These are phyloP conservation scores for Tiaroga cobitis DNA, from an alignment of 2,797 vertebrate species.

Conservation along the genomic window DNA sequence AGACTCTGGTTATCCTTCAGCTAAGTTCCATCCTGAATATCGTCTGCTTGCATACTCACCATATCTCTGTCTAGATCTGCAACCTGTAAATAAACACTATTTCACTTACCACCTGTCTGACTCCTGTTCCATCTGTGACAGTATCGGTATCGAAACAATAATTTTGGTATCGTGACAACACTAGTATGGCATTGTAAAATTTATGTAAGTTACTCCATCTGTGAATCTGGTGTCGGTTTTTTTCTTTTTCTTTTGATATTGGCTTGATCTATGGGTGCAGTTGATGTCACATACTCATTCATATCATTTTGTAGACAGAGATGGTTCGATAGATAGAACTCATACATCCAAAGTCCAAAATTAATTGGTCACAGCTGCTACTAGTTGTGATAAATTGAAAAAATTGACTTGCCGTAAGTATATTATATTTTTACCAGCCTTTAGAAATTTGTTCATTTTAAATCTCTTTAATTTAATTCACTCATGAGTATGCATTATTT, in stretches of 20 bases:
- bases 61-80: too few relatives aligned
- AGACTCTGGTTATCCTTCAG: too few relatives aligned
- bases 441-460: not conserved
- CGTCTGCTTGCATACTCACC: too few relatives aligned
- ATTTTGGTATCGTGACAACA: too few relatives aligned
- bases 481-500: not conserved
- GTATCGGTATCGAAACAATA: too few relatives aligned
- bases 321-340: not conserved
- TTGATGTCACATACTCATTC: constrained; percentile 13
- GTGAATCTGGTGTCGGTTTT: not conserved
- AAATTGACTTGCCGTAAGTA: not conserved
- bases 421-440: not conserved
- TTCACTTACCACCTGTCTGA: too few relatives aligned
- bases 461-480: not conserved
- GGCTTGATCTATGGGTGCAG: not conserved
- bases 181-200: not conserved
- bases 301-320: not conserved
- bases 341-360: not conserved
- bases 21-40: too few relatives aligned
- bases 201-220: not conserved
- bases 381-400: not conserved
- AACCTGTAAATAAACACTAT: too few relatives aligned
- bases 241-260: not conserved
- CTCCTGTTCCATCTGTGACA: too few relatives aligned
- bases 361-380: not conserved